Base-by-base conservation (phyloP, 2,888 invertebrate genomes). In the Schizotus pectinicornis region DNA sequence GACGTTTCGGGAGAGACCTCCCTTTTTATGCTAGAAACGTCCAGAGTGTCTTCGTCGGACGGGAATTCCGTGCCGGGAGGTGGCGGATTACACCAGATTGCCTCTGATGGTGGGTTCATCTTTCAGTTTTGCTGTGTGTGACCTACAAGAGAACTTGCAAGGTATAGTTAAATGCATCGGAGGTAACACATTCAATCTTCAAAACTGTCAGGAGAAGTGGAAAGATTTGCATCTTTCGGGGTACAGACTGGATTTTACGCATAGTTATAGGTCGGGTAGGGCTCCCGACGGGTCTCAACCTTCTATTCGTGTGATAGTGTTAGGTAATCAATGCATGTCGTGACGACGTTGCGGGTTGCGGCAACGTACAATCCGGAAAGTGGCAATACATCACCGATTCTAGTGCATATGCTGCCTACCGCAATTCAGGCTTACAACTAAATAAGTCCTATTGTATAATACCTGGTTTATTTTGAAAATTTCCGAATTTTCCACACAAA, bases 131-230 rank as follows among this genome's bases (percentile, higher is more conserved):
- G 52, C 61, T 66, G 61, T 22, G 22, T 22, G 22, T 71, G 68
- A 67, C 80, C 80, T 80, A 80, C 79, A 80, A 80, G 77, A 80
- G 80, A 80, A 80, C 80, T 80, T 79, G 78, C 78, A 80, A n/a
- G 79, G 78, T 80, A 79, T 80, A 80, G 70, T 78, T 76, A 78
- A 75, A 77, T 76, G 77, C 74, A 71, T 74, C 72, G 69, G 67
- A 69, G 64, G 58, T 48, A 51, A 57, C 49, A 62, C 58, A 55
- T 64, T 67, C 63, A 66, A 62, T 66, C 67, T 67, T 67, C 62
- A 67, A 68, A 68, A 67, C 67, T 66, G 67, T 61, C 64, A 65
- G 60, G 59, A 59, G 56, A 34, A 39, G 9, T 22, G 50, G 37
- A 56, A 43, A 42, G 38, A 43, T 38, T 55, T 50, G 46, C 47